These are phyloP conservation scores for Clostera curtula DNA, from an alignment of 2,888 invertebrate genomes.

Conservation along the genomic window DNA sequence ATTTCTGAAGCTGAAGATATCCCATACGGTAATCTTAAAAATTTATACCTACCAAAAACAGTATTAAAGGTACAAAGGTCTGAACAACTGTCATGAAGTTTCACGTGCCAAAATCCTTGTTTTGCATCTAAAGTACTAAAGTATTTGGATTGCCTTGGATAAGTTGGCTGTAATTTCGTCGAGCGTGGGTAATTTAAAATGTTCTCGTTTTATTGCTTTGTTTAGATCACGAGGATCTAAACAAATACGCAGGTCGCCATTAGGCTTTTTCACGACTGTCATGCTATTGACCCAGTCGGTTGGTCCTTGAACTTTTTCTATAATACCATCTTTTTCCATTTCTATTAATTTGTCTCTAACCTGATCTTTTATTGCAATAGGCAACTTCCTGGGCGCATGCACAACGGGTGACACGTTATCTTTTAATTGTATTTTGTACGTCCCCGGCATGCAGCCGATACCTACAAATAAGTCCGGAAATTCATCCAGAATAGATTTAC, in stretches of 20 bases:
- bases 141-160: slow-evolving; percentile 9
- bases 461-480: slow-evolving; percentile 5
- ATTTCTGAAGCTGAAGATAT: slow-evolving; percentile 19
- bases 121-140: slow-evolving; percentile 18
- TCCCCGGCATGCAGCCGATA: slow-evolving; percentile 2
- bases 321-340: slow-evolving; percentile 14
- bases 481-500: slow-evolving; percentile 4
- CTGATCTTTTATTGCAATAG: slow-evolving; percentile 13
- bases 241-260: slow-evolving; percentile 20
- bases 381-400: slow-evolving; percentile 17
- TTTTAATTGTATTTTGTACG: slow-evolving; percentile 10
- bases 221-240: slow-evolving; percentile 22
- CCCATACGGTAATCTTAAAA: slow-evolving; percentile 17
- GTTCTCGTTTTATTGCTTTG: slow-evolving; percentile 15
- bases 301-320: slow-evolving; percentile 18
- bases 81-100: slow-evolving; percentile 8
- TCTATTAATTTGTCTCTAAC: slow-evolving; percentile 14
- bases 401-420: slow-evolving; percentile 11
- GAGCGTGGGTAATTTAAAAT: slow-evolving; percentile 15
- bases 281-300: slow-evolving; percentile 24
- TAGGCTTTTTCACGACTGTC: slow-evolving; percentile 19
- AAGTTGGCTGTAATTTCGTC: slow-evolving; percentile 13
- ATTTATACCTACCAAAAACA: slow-evolving; percentile 18
- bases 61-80: slow-evolving; percentile 21
- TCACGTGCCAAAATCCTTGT: slow-evolving; percentile 14